Percentiles rank a stretch among this genome's conserved stretches.
Evolutionary conservation across 92 coral and sea anemone genomes (phyloP).

Genomic region (Bergia sp.): DNA sequence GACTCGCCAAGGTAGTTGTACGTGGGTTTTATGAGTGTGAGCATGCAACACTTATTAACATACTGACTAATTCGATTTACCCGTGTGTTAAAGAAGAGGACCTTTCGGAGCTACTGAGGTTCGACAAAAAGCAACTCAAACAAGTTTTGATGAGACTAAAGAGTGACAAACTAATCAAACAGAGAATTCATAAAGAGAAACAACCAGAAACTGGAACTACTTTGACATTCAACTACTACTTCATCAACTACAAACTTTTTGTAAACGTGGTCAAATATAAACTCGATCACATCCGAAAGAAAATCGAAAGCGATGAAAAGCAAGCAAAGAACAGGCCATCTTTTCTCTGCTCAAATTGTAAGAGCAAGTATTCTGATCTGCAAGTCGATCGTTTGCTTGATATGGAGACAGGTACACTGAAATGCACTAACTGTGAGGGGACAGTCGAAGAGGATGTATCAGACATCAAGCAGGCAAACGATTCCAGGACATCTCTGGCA

Average conservation of each 20-base stretch:
- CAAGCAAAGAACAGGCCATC: constrained; percentile 98
- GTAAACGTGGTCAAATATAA: constrained; percentile 97
- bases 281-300: constrained; percentile 91
- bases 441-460: constrained; percentile 88
- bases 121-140: constrained; percentile 91
- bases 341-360: constrained; percentile 85
- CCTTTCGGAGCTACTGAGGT: constrained; percentile 76
- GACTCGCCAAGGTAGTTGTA: constrained; percentile 78
- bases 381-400: constrained; percentile 91
- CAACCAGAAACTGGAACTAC: constrained; percentile 88
- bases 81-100: constrained; percentile 98
- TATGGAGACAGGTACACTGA: constrained; percentile 70
- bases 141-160: constrained; percentile 78
- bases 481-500: constrained; percentile 84
- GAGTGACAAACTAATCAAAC: constrained; percentile 96
- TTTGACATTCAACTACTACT: constrained; percentile 82
- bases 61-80: constrained; percentile 83
- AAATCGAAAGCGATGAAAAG: constrained; percentile 96
- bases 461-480: constrained; percentile 85
- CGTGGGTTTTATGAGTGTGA: constrained; percentile 93
- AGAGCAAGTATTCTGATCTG: constrained; percentile 83
- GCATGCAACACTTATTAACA: constrained; percentile 79
- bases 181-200: constrained; percentile 86
- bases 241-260: constrained; percentile 93
- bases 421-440: constrained; percentile 83